Percentiles rank a stretch among this genome's conserved stretches.
Evolutionary conservation across 2,113 vertebrate species (phyloP).

Genomic region (Athene noctua): DNA sequence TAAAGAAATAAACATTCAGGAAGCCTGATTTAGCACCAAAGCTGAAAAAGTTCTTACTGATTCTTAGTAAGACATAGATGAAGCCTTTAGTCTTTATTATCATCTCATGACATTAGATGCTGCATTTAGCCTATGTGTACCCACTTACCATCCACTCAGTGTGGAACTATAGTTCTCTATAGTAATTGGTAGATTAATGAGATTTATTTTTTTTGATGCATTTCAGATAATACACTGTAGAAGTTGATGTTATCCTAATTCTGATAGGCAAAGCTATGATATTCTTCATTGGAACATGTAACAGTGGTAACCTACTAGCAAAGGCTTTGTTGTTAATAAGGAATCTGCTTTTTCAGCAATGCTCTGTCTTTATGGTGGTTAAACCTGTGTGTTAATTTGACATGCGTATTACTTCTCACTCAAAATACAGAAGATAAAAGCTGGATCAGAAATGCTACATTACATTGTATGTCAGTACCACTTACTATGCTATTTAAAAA

Average conservation of each 20-base stretch:
- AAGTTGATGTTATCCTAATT: neutral
- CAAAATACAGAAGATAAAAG: neutral
- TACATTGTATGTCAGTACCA: neutral
- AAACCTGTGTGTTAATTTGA: neutral
- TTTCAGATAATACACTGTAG: neutral
- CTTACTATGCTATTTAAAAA: neutral
- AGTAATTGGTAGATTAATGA: neutral
- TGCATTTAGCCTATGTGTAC: neutral
- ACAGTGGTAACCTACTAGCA: neutral
- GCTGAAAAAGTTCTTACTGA: neutral
- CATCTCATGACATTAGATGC: neutral
- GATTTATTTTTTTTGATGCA: accelerated
- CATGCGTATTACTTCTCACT: neutral
- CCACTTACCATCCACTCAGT: neutral
- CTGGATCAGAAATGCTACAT: neutral
- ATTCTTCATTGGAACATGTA: neutral
- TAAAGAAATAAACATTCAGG: neutral
- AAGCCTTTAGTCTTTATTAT: neutral
- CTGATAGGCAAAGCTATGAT: neutral
- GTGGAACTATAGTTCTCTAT: neutral
- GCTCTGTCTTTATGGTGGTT: neutral
- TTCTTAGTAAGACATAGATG: neutral
- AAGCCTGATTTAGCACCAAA: neutral
- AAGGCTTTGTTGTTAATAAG: neutral
- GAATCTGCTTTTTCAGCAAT: neutral